Percentiles rank a stretch among this genome's conserved stretches.
These are phyloP conservation scores for Dasyurus viverrinus DNA, from an alignment of 2,113 vertebrate genomes.

Conservation along the genomic window DNA sequence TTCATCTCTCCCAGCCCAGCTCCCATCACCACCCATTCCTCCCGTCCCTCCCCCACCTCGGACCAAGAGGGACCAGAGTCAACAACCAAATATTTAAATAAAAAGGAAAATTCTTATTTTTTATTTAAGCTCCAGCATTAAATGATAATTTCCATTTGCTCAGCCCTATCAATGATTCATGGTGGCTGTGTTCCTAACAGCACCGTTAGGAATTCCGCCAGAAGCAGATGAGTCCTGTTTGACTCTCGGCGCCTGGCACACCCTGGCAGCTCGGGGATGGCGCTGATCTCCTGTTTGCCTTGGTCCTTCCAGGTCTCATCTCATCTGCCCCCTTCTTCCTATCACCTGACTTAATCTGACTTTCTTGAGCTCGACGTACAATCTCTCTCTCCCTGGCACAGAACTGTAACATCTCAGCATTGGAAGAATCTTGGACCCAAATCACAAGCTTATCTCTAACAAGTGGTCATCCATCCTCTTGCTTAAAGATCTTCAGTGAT, in stretches of 20 bases:
- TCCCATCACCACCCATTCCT: neutral
- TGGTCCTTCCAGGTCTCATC: neutral
- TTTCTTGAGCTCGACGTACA: neutral
- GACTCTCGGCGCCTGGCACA: neutral
- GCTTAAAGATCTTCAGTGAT: neutral
- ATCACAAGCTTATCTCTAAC: too few relatives aligned
- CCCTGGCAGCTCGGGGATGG: neutral
- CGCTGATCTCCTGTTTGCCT: neutral
- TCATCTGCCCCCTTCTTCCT: neutral
- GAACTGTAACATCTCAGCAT: neutral
- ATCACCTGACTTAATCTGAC: neutral
- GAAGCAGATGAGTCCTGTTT: neutral
- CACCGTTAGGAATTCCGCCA: neutral
- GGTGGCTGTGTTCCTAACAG: neutral
- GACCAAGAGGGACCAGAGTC: neutral
- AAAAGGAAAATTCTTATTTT: slow-evolving; percentile 2
- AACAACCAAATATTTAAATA: slow-evolving; percentile 2
- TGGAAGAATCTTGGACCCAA: neutral
- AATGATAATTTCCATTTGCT: slow-evolving; percentile 1
- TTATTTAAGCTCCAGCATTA: neutral
- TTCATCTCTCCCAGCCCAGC: neutral
- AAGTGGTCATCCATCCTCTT: too few relatives aligned
- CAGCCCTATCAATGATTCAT: neutral
- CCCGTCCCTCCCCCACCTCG: neutral
- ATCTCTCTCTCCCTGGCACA: neutral